phyloP scores from a whole-genome alignment of 2,113 vertebrate species.

The Podarcis cretensis region DNA sequence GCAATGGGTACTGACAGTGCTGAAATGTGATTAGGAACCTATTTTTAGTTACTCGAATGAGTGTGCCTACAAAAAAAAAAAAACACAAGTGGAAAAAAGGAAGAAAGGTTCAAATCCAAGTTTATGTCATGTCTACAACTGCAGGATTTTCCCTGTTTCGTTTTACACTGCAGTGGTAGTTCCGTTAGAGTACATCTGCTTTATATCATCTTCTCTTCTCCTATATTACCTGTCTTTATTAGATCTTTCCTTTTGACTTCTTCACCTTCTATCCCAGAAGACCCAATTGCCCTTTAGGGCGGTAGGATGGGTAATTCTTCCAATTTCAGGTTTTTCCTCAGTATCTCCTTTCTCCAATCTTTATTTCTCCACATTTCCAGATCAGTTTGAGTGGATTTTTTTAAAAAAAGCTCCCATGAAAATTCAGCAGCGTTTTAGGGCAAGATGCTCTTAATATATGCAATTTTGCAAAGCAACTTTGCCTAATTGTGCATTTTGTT shows the following conservation, averaged over 20 bases:
- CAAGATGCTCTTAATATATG: no score
- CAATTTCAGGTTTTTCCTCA: no score
- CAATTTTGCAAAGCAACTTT: no score
- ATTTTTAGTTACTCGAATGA: not conserved
- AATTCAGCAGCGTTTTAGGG: no score
- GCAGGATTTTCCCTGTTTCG: not conserved
- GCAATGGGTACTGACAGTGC: slow-evolving; percentile 21
- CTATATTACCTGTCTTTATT: not conserved
- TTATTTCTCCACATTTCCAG: no score
- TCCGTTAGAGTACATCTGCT: not conserved
- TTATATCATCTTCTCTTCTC: not conserved
- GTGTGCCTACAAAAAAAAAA: not conserved
- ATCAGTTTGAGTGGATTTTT: no score
- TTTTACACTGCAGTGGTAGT: not conserved
- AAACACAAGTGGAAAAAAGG: not conserved
- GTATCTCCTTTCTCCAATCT: no score
- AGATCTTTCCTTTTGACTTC: not conserved
- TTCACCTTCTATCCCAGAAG: not conserved
- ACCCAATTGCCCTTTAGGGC: not conserved
- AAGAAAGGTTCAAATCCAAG: not conserved
- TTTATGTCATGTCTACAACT: not conserved
- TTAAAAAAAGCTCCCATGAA: no score
- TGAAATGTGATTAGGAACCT: slow-evolving; percentile 12
- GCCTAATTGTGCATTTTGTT: no score
- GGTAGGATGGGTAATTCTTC: no score